phyloP scores from a whole-genome alignment of 2,888 invertebrate genomes.

The Acanthopleura granulata region DNA sequence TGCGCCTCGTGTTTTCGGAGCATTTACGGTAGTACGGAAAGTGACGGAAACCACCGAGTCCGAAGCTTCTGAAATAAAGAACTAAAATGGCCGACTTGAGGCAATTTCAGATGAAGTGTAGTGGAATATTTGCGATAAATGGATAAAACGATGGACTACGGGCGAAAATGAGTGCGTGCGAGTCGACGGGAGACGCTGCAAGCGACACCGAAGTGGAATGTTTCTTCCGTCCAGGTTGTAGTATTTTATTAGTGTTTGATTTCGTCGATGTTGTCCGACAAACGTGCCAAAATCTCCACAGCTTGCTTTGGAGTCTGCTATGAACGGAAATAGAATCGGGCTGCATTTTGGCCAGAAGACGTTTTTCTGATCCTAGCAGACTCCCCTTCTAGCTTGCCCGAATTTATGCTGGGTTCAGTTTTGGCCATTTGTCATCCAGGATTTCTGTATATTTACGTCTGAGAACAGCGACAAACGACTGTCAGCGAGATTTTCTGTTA shows the following conservation, averaged over 20 bases:
- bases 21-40: conserved; percentile 27
- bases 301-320: too few relatives aligned
- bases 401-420: too few relatives aligned
- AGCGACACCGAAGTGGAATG: conserved; percentile 61
- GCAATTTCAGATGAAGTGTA: conserved; percentile 36
- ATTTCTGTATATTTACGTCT: too few relatives aligned
- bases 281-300: too few relatives aligned
- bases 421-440: too few relatives aligned
- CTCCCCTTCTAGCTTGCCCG: too few relatives aligned
- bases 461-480: too few relatives aligned
- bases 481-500: too few relatives aligned
- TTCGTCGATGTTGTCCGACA: not conserved
- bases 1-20: not conserved
- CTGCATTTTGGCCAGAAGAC: too few relatives aligned
- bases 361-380: too few relatives aligned
- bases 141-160: conserved; percentile 38
- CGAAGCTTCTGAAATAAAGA: conserved; percentile 47
- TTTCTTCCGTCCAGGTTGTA: conserved; percentile 57
- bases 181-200: conserved; percentile 54
- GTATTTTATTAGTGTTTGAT: conserved; percentile 13
- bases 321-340: too few relatives aligned
- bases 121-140: conserved; percentile 45
- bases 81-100: conserved; percentile 58
- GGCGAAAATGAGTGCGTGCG: conserved; percentile 55
- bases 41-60: conserved; percentile 49